These are phyloP conservation scores for Grallaria varia DNA, from an alignment of 2,113 vertebrate species.

Conservation along the genomic window DNA sequence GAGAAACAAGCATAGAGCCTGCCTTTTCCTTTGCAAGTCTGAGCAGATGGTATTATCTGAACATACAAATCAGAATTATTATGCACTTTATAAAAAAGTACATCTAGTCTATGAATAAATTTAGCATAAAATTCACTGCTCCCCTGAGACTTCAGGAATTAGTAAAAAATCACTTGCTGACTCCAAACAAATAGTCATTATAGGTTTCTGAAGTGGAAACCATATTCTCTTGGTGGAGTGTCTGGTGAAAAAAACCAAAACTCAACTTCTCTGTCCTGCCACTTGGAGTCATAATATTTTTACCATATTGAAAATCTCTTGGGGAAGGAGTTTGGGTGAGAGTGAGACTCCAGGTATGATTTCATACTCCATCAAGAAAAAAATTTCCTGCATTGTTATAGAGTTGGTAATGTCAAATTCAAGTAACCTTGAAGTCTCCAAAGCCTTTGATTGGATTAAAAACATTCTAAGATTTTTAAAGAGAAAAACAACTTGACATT, in stretches of 20 bases:
- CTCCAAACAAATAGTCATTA: conserved; percentile 29
- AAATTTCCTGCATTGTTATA: neutral
- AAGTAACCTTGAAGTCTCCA: neutral
- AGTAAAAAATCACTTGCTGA: conserved; percentile 4
- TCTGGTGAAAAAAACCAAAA: neutral
- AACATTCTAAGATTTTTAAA: neutral
- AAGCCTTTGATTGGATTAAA: neutral
- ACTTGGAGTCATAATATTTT: neutral
- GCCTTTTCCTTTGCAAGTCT: neutral
- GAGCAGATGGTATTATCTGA: conserved; percentile 24
- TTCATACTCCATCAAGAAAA: neutral
- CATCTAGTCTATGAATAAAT: conserved; percentile 52
- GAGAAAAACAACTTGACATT: neutral
- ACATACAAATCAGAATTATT: conserved; percentile 6
- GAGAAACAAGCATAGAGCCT: neutral
- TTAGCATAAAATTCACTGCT: conserved; percentile 4
- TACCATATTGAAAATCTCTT: neutral
- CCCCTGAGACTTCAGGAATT: conserved; percentile 1
- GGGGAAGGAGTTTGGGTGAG: neutral
- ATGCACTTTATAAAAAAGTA: neutral
- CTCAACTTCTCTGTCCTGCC: neutral
- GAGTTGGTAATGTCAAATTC: neutral
- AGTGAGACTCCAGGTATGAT: neutral
- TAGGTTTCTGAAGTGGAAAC: neutral
- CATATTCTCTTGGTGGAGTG: neutral